Conservation (phyloP, 2,797 vertebrate species). For the Brachyrhaphis roseni region DNA sequence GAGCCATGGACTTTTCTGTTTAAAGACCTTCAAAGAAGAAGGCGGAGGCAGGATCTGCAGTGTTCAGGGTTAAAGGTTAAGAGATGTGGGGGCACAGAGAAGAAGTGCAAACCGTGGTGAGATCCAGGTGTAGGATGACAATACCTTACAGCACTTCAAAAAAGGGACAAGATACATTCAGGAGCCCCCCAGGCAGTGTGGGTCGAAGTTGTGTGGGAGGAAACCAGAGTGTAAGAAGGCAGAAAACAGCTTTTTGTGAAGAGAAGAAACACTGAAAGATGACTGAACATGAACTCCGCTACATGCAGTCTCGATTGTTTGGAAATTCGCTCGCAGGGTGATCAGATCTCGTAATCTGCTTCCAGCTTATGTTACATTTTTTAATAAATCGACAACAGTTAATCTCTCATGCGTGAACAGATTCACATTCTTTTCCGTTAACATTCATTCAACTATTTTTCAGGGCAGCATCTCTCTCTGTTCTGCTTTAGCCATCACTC, state of each 20-base stretch:
- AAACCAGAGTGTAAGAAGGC: constrained; percentile 37
- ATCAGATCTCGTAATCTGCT: constrained; percentile 10
- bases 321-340: background rate
- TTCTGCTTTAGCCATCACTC: background rate
- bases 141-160: constrained; percentile 77
- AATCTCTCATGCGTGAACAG: constrained; percentile 35
- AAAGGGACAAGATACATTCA: constrained; percentile 78
- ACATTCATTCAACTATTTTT: constrained; percentile 43
- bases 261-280: constrained; percentile 33
- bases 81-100: constrained; percentile 19
- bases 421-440: constrained; percentile 50
- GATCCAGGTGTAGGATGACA: constrained; percentile 53
- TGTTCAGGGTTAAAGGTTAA: constrained; percentile 27
- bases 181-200: constrained; percentile 64
- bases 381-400: constrained; percentile 22
- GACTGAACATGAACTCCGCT: constrained; percentile 19
- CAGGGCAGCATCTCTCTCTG: constrained; percentile 52
- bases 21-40: constrained; percentile 37
- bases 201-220: constrained; percentile 31
- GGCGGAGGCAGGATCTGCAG: constrained; percentile 19
- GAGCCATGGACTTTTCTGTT: constrained; percentile 33
- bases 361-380: constrained; percentile 3
- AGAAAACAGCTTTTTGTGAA: constrained; percentile 43
- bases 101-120: constrained; percentile 45
- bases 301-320: constrained; percentile 28